Base-by-base conservation (phyloP, 2,888 invertebrate genomes). In the Drosophila subquinaria region DNA sequence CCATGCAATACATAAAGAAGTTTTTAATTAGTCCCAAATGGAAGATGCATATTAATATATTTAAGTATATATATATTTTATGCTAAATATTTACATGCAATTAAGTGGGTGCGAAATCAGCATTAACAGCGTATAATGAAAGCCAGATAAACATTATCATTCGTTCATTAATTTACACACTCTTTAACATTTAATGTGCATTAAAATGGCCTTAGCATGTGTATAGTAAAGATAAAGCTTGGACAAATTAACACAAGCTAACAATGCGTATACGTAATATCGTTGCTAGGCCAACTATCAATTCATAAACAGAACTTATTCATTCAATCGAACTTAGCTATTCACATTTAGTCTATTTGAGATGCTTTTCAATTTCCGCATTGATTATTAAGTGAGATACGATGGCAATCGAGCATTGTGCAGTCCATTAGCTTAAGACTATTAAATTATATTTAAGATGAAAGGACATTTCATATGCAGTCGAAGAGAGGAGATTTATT, bases 361-460 rank as follows among this genome's bases (percentile, higher is more conserved):
- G 6, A 20, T n/a, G 43, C 8, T 36, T 45, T 57, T 35, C 23
- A 48, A 62, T 67, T 59, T 69, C 30, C 52, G 35, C 27, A 33
- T 36, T 20, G 47, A 20, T 43, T 38, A 35, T 51, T n/a, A 9
- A 38, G 5, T 0, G 38, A 38, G n/a, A 52, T 23, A 48, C 3
- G n/a, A 35, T 27, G 55, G 48, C 57, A 33, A 53, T 60, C 33
- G 23, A 35, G 33, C 13, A 52, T 40, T 57, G 23, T 63, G 50
- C 15, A 76, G 53, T 76, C 64, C 69, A 79, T 76, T 70, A 82
- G 62, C 50, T 45, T 6, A 42, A 62, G 68, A 71, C 61, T 40
- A 48, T 51, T 60, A 35, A 64, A 70, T 74, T 47, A 66, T 63
- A 27, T 27, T 27, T 5, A 27, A 27, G 60, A 63, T 76, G 42